These are phyloP conservation scores for Mustela lutreola DNA, from an alignment of 2,113 vertebrate species.

Conservation along the genomic window DNA sequence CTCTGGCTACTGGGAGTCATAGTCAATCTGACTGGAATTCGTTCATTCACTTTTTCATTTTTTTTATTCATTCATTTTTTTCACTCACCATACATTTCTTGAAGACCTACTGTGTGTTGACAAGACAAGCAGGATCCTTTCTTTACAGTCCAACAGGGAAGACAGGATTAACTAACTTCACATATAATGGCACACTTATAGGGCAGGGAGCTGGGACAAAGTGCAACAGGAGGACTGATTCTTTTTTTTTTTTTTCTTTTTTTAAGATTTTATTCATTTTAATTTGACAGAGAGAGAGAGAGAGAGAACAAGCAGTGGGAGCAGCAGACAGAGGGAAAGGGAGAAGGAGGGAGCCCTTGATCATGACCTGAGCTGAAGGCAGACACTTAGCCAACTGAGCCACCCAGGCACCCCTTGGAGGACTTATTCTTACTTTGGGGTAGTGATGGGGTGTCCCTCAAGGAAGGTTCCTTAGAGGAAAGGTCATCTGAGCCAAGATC, in stretches of 20 bases:
- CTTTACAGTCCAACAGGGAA: not conserved
- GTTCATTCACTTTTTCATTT: not conserved
- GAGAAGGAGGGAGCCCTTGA: no score
- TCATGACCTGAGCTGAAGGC: not conserved
- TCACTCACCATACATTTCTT: not conserved
- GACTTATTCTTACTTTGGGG: not conserved
- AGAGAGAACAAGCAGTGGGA: no score
- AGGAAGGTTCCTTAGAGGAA: not conserved
- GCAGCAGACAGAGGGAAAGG: no score
- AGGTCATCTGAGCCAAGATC: not conserved
- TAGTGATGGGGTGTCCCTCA: not conserved
- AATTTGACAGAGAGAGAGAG: no score
- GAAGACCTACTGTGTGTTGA: conserved; percentile 41
- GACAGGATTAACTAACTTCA: not conserved
- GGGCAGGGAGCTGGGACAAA: not conserved
- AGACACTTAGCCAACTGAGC: not conserved
- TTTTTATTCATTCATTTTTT: not conserved
- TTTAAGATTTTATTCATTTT: no score
- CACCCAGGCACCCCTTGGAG: not conserved
- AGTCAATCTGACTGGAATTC: not conserved
- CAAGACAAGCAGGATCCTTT: not conserved
- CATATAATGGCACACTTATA: not conserved
- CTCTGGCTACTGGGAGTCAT: conserved; percentile 12
- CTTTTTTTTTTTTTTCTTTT: not conserved
- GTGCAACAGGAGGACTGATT: not conserved